Base-by-base conservation (phyloP, 2,797 vertebrate species). In the Lepilemur ruficaudatus region DNA sequence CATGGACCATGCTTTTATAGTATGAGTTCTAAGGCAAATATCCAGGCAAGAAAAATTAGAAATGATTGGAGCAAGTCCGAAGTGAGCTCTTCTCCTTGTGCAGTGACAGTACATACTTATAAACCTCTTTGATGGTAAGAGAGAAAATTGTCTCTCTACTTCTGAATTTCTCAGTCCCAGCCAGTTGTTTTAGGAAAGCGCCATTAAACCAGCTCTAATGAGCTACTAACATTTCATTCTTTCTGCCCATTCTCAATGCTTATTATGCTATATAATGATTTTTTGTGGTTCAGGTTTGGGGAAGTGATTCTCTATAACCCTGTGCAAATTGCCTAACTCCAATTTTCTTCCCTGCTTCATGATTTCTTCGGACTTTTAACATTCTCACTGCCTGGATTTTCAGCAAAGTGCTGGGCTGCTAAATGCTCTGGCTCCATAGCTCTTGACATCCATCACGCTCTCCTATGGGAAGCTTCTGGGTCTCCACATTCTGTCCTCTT, bases 281-380 rank as follows among this genome's bases (percentile, higher is more conserved):
- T 94, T 70, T 61, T 87, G 65, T 92, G 94, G 75, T 28, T 97
- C 55, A 63, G 20, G 30, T 92, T 95, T 96, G n/a, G 25, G n/a
- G 23, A 78, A 83, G 65, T 57, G 35, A 52, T 92, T 75, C 50
- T 75, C 3, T 48, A 63, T 79, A 72, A 86, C 48, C n/a, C 25
- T 73, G 48, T 41, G 32, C 38, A 30, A 14, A 1, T 80, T 86
- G 86, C 88, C 86, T 63, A 52, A 89, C 48, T 94, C 55, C 13
- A 32, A 0, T 81, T 88, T 69, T 89, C 15, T 69, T 86, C 59
- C 15, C 52, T 87, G 46, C 28, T 65, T 84, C 57, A 32, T 93
- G 55, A 79, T 72, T 86, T 95, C 69, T 90, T 85, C 89, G 55
- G 50, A 78, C 57, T 82, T 78, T 91, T 70, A 85, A 23, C 23